Conservation (phyloP, 2,888 invertebrate genomes). For the Proisotoma minuta region DNA sequence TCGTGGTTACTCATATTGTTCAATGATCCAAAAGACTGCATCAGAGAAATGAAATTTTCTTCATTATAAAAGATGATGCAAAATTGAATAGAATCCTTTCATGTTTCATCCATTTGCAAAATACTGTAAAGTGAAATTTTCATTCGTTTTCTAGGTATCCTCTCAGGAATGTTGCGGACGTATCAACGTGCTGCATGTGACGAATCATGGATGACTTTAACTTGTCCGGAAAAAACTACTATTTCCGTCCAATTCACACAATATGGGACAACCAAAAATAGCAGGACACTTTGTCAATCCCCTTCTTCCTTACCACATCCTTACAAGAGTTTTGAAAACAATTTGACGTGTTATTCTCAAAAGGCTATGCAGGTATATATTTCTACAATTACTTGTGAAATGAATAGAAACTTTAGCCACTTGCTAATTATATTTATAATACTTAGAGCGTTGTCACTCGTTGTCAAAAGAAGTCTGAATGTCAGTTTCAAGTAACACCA, state of each 20-base stretch:
- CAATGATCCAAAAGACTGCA: neutral
- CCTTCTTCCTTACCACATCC: conserved; percentile 6
- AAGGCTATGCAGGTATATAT: conserved; percentile 39
- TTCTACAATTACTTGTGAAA: neutral
- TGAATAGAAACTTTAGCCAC: conserved; percentile 3
- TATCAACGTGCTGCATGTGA: conserved; percentile 90
- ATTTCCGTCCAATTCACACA: conserved; percentile 88
- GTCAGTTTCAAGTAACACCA: conserved; percentile 84
- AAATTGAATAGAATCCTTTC: too few species aligned
- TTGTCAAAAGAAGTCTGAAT: conserved; percentile 87
- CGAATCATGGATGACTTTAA: conserved; percentile 77
- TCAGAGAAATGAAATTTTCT: conserved; percentile 1
- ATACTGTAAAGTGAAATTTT: too few species aligned
- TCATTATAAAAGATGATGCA: too few species aligned
- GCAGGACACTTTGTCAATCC: conserved; percentile 51
- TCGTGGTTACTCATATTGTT: too few species aligned
- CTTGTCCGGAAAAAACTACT: conserved; percentile 81
- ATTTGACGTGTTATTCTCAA: conserved; percentile 41
- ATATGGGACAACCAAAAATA: conserved; percentile 67
- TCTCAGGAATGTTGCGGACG: conserved; percentile 83
- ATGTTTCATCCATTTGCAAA: too few species aligned
- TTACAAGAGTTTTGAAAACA: conserved; percentile 19
- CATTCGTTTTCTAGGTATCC: conserved; percentile 65
- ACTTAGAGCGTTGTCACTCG: conserved; percentile 86
- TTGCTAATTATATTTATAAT: conserved; percentile 58